phyloP scores from a whole-genome alignment of 1,140 invertebrate species.

The Brevipalpus yothersi region DNA sequence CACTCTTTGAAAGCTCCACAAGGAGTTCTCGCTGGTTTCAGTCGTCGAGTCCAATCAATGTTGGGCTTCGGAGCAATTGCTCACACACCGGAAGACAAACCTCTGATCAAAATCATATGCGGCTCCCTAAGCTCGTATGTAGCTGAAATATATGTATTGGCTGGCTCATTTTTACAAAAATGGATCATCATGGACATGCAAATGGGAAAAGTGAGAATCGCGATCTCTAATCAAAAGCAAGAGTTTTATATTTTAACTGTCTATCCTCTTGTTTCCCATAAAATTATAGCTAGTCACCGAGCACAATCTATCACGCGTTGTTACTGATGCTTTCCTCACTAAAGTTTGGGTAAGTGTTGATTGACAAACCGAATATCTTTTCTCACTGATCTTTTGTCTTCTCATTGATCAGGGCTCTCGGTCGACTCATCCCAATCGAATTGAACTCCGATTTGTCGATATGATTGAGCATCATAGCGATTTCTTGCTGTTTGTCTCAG shows the following conservation, averaged over 20 bases:
- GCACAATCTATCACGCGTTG: conserved; percentile 31
- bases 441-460: conserved; percentile 38
- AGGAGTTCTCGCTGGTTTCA: conserved; percentile 64
- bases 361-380: background rate
- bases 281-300: conserved; percentile 27
- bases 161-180: conserved; percentile 38
- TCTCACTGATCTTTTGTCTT: background rate
- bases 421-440: conserved; percentile 17
- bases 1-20: conserved; percentile 44
- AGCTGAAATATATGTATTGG: conserved; percentile 31
- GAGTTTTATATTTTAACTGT: background rate
- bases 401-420: conserved; percentile 20
- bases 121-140: conserved; percentile 18
- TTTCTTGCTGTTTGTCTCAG: conserved; percentile 43
- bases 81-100: conserved; percentile 37
- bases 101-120: conserved; percentile 23
- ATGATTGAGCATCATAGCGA: conserved; percentile 28
- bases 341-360: conserved; percentile 29
- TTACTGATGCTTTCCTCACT: conserved; percentile 32
- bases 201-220: background rate
- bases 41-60: conserved; percentile 52
- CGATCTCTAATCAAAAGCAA: background rate
- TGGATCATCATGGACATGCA: conserved; percentile 23
- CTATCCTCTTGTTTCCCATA: background rate
- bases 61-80: conserved; percentile 50